A percentile compares a stretch with the other conserved stretches of the same genome.
Evolutionary conservation across 1,140 invertebrate genomes (phyloP).

Genomic region (Lethocerus indicus): DNA sequence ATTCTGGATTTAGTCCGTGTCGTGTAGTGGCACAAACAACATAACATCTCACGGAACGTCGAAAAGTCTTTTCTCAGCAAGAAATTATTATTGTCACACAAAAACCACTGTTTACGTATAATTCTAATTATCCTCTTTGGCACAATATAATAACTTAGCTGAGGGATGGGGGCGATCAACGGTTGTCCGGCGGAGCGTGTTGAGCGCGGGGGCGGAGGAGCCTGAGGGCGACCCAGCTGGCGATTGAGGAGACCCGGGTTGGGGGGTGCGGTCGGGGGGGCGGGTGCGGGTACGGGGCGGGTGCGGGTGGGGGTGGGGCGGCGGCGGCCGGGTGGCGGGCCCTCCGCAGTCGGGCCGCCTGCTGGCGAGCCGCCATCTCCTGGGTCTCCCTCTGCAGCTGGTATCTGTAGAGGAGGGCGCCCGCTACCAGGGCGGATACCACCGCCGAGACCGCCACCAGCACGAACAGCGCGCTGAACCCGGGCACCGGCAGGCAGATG

Average conservation of each 20-base stretch:
- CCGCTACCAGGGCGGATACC: slow-evolving; percentile 59
- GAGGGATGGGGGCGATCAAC: slow-evolving; percentile 5
- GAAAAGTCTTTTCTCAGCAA: background rate
- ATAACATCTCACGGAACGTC: background rate
- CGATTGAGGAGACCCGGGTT: slow-evolving; percentile 26
- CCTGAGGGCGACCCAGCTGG: slow-evolving; percentile 53
- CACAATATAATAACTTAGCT: slow-evolving; percentile 13
- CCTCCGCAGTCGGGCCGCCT: slow-evolving; percentile 1
- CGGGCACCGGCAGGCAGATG: slow-evolving; percentile 73
- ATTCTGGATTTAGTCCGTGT: background rate
- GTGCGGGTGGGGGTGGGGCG: background rate
- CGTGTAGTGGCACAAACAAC: background rate
- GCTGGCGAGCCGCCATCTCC: slow-evolving; percentile 14
- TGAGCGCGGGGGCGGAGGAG: slow-evolving; percentile 35
- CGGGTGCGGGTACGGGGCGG: slow-evolving; percentile 27
- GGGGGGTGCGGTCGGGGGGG: slow-evolving; percentile 21
- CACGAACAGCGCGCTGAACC: slow-evolving; percentile 75
- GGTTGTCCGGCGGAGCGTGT: slow-evolving; percentile 17
- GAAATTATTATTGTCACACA: slow-evolving; percentile 6
- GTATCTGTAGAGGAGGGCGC: slow-evolving; percentile 52
- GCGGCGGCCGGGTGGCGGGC: slow-evolving; percentile 27
- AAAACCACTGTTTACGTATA: background rate
- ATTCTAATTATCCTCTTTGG: slow-evolving; percentile 13
- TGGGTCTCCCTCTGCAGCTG: slow-evolving; percentile 48
- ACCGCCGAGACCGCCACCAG: slow-evolving; percentile 70